phyloP scores from a whole-genome alignment of 2,888 invertebrate genomes.

The Phyllotreta cruciferae region DNA sequence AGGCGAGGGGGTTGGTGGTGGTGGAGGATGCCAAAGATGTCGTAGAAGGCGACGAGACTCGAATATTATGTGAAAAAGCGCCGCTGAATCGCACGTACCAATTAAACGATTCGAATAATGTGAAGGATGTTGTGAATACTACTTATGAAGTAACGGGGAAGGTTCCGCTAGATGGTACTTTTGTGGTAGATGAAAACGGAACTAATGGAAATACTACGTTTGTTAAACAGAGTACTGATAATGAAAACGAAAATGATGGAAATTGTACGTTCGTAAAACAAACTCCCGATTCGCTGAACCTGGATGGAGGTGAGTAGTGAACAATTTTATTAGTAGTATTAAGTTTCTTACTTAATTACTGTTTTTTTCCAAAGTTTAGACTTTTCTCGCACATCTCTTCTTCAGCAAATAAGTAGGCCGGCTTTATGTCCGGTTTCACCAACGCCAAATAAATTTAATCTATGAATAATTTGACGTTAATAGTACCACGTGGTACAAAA shows the following conservation, averaged over 20 bases:
- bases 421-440: too few species aligned
- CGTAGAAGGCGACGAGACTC: constrained; percentile 10
- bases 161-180: not conserved
- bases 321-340: too few species aligned
- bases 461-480: too few species aligned
- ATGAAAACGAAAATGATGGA: constrained; percentile 14
- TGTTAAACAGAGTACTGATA: constrained; percentile 17
- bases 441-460: too few species aligned
- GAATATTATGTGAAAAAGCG: not conserved
- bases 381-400: too few species aligned
- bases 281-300: not conserved
- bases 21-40: constrained; percentile 42
- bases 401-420: too few species aligned
- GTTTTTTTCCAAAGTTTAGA: too few species aligned
- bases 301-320: too few species aligned
- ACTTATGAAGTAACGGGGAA: not conserved
- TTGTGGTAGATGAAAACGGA: constrained; percentile 9
- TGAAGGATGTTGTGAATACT: not conserved
- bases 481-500: too few species aligned
- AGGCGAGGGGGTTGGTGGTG: constrained; percentile 55
- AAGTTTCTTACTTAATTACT: too few species aligned
- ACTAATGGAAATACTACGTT: constrained; percentile 29
- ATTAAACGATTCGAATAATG: not conserved
- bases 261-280: constrained; percentile 9
- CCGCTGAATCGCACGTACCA: not conserved